Percentiles rank a stretch among this genome's conserved stretches.
These are phyloP conservation scores for Sturnus vulgaris DNA, from an alignment of 2,113 vertebrate species.

Conservation along the genomic window DNA sequence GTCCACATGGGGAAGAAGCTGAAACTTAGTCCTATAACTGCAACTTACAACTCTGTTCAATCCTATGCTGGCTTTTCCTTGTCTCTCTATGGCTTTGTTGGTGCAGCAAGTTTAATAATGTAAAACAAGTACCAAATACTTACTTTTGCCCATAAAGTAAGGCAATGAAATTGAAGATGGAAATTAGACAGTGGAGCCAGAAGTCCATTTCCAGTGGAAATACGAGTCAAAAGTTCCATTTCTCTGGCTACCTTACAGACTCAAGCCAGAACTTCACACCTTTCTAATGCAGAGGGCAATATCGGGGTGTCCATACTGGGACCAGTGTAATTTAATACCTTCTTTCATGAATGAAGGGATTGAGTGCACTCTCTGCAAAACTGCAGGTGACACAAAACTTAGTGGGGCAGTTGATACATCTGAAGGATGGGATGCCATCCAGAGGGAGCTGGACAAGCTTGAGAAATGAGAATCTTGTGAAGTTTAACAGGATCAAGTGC, in stretches of 20 bases:
- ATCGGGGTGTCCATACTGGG: accelerated
- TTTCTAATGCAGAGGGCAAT: not conserved
- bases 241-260: not conserved
- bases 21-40: not conserved
- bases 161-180: not conserved
- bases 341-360: not conserved
- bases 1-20: not conserved
- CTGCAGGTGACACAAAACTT: not conserved
- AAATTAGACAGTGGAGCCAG: not conserved
- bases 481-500: not conserved
- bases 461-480: not conserved
- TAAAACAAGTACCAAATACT: not conserved
- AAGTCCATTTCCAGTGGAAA: not conserved
- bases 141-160: not conserved
- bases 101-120: not conserved
- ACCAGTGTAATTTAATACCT: not conserved
- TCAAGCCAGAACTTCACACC: not conserved
- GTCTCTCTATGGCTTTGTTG: not conserved
- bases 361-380: not conserved
- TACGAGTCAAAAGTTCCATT: not conserved
- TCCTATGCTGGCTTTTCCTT: not conserved
- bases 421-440: not conserved
- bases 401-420: accelerated
- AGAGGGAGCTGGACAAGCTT: not conserved
- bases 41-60: not conserved